Evolutionary conservation across 2,113 vertebrate genomes (phyloP).

Genomic region (Gorilla gorilla): DNA sequence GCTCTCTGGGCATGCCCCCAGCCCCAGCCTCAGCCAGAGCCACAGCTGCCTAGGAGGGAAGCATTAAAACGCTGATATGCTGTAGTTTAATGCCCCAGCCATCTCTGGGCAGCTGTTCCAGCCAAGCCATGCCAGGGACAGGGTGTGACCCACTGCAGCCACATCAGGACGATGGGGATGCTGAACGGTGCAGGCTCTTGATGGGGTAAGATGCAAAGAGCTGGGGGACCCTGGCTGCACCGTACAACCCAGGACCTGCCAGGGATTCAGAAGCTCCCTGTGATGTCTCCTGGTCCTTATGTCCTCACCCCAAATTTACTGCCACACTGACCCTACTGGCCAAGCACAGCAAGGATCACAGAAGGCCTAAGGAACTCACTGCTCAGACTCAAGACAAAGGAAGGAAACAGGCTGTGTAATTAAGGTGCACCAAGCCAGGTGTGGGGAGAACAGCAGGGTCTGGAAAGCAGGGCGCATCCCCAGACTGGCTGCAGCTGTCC

Average conservation of each 20-base stretch:
- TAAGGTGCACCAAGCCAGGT: conserved; percentile 87
- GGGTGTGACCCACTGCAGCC: conserved; percentile 62
- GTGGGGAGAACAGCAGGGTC: conserved; percentile 82
- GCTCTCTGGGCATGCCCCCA: not conserved
- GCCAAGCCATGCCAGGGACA: conserved; percentile 51
- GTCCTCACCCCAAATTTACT: conserved; percentile 65
- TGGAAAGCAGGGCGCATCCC: conserved; percentile 69
- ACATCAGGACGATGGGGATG: conserved; percentile 46
- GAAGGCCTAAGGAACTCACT: conserved; percentile 80
- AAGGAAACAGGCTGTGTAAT: conserved; percentile 91
- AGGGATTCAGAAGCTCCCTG: conserved; percentile 69
- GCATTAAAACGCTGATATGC: conserved; percentile 1
- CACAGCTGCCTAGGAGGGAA: not conserved
- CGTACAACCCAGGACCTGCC: conserved; percentile 59
- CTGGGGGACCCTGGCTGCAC: conserved; percentile 66
- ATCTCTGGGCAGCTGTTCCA: conserved; percentile 62
- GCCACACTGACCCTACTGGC: conserved; percentile 67
- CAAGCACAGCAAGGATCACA: conserved; percentile 66
- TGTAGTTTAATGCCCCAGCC: conserved; percentile 44
- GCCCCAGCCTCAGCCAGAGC: not conserved
- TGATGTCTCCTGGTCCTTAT: conserved; percentile 59
- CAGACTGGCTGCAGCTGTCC: not conserved
- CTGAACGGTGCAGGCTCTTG: conserved; percentile 47
- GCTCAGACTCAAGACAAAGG: conserved; percentile 89
- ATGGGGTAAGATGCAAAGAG: conserved; percentile 66